phyloP scores from a whole-genome alignment of 1,140 invertebrate genomes.

The Arctopsyche grandis region DNA sequence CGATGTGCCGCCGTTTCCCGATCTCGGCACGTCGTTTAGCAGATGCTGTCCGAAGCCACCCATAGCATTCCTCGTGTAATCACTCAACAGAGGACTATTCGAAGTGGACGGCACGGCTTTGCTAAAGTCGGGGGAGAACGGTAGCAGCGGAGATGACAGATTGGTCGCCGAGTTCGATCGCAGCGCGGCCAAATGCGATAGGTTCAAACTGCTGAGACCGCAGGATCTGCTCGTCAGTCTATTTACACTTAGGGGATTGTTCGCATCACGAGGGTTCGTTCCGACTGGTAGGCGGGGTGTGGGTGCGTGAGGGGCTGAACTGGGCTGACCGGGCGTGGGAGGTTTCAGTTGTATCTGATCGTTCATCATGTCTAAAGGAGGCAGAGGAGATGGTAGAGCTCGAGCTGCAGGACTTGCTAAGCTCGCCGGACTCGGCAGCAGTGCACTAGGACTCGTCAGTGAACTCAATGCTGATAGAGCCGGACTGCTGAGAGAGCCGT shows the following conservation, averaged over 20 bases:
- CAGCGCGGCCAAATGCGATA: constrained; percentile 43
- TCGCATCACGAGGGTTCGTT: constrained; percentile 89
- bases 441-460: constrained; percentile 77
- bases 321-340: constrained; percentile 61
- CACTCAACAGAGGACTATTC: constrained; percentile 34
- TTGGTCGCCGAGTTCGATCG: constrained; percentile 31
- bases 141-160: constrained; percentile 32
- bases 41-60: constrained; percentile 56
- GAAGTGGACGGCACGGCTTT: constrained; percentile 47
- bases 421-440: constrained; percentile 74
- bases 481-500: constrained; percentile 79
- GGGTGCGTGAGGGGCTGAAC: constrained; percentile 59
- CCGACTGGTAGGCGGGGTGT: constrained; percentile 82
- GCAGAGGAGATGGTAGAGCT: constrained; percentile 45
- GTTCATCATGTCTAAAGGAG: constrained; percentile 38
- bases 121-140: constrained; percentile 44
- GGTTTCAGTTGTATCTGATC: constrained; percentile 58
- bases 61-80: constrained; percentile 36
- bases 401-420: constrained; percentile 71
- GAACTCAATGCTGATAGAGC: constrained; percentile 81
- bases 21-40: constrained; percentile 56
- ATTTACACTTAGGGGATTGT: constrained; percentile 90
- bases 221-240: constrained; percentile 75
- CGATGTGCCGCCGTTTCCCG: constrained; percentile 41
- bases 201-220: constrained; percentile 46